These are phyloP conservation scores for Gasterosteus aculeatus DNA, from an alignment of 2,113 vertebrate species.

Conservation along the genomic window DNA sequence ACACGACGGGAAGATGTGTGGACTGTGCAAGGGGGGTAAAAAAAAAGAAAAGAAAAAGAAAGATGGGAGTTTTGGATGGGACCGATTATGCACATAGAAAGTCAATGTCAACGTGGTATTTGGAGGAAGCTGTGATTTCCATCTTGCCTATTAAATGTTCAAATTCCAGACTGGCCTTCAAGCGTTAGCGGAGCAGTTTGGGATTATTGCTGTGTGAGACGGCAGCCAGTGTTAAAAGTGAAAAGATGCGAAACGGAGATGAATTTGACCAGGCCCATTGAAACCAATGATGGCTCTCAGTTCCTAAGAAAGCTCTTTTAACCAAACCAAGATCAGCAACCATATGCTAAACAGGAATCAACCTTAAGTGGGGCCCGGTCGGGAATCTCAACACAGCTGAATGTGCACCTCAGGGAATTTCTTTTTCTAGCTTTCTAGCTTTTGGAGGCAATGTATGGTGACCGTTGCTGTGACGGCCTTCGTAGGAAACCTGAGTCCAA, in stretches of 20 bases:
- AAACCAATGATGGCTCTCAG: slow-evolving; percentile 67
- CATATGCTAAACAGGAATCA: slow-evolving; percentile 63
- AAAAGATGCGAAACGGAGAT: slow-evolving; percentile 20
- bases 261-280: slow-evolving; percentile 52
- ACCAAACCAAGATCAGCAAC: slow-evolving; percentile 72
- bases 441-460: slow-evolving; percentile 79
- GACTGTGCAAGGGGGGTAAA: slow-evolving; percentile 41
- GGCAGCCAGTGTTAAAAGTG: slow-evolving; percentile 77
- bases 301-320: slow-evolving; percentile 74
- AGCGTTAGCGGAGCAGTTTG: slow-evolving; percentile 75
- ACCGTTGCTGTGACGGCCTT: slow-evolving; percentile 80
- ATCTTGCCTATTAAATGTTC: slow-evolving; percentile 69
- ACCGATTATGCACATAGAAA: slow-evolving; percentile 71
- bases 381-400: slow-evolving; percentile 78
- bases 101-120: slow-evolving; percentile 55
- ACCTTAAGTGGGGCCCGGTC: slow-evolving; percentile 68
- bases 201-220: slow-evolving; percentile 71
- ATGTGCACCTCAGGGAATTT: slow-evolving; percentile 84
- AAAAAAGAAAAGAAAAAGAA: slow-evolving; percentile 7
- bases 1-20: slow-evolving; percentile 47
- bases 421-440: slow-evolving; percentile 79
- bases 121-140: slow-evolving; percentile 77
- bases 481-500: slow-evolving; percentile 62
- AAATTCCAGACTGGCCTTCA: slow-evolving; percentile 79
- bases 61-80: slow-evolving; percentile 33